Evolutionary conservation across 2,113 vertebrate species (phyloP), one percentile per base, ranked within the genome.

Genomic region (Nematolebias whitei): DNA sequence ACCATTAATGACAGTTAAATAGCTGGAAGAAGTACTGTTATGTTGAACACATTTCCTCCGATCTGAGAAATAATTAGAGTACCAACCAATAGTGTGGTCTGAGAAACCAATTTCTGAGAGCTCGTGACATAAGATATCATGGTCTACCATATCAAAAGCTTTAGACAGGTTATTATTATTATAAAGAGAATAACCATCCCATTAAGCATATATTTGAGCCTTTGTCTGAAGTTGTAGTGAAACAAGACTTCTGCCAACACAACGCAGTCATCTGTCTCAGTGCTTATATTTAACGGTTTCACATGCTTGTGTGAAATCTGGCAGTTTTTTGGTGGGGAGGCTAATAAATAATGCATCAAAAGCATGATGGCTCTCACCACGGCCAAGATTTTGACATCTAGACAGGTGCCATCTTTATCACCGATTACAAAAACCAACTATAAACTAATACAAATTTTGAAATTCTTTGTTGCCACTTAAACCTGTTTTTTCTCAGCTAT

Each of bases 311-410:
- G 19, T 75, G 50, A 79, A 61, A 75, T 64, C 32, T 35, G 38
- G 11, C 5, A 38, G 24, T 53, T 76, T 49, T 53, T 84, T 66
- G 32, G 22, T 45, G 48, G 39, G n/a, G 53, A 38, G 23, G 38
- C 55, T 69, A 43, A 71, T 86, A 83, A 86, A 84, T 86, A 32
- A 83, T 78, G 38, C 71, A 80, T 82, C 74, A 79, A 62, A 78
- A 78, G 47, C 54, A 41, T 41, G 51, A 62, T 40, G 0, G 24
- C 12, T 16, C 43, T 63, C 23, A 45, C 22, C 56, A 47, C 26
- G 8, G 20, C 74, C 45, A 50, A 66, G 54, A 72, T 63, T 43
- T 43, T 32, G 57, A 68, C 14, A 78, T 80, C 68, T 79, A 83
- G 82, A 83, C 79, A 60, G 68, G 65, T 62, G 59, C 63, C 76